A percentile compares a stretch with the other conserved stretches of the same genome.
Conservation (phyloP, 2,113 vertebrate species). For the Ahaetulla prasina region DNA sequence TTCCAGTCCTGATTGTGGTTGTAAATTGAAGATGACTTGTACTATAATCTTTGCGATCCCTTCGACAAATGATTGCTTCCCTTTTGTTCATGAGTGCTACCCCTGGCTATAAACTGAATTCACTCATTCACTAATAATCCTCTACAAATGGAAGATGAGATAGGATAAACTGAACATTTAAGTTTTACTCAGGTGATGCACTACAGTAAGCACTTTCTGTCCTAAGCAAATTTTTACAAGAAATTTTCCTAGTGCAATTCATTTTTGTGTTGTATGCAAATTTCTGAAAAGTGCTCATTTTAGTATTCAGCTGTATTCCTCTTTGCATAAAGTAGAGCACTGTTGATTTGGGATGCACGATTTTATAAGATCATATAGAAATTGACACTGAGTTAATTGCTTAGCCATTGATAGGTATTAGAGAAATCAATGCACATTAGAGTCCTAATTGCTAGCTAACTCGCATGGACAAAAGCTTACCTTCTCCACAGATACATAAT, state of each 20-base stretch:
- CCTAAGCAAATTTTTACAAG: not conserved
- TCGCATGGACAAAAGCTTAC: not conserved
- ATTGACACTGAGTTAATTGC: not conserved
- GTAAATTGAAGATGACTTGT: not conserved
- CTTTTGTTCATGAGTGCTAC: not conserved
- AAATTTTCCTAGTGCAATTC: not conserved
- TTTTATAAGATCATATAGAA: not conserved
- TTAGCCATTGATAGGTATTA: not conserved
- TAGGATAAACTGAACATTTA: not conserved
- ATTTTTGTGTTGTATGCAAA: not conserved
- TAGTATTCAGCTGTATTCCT: not conserved
- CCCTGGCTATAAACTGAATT: not conserved
- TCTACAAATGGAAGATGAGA: not conserved
- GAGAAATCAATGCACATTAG: not conserved
- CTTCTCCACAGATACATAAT: not conserved
- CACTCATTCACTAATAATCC: not conserved
- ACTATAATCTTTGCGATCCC: not conserved
- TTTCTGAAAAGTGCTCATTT: not conserved
- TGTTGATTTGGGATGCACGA: not conserved
- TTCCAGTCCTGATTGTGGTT: not conserved
- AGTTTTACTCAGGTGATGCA: not conserved
- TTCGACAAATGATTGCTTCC: not conserved
- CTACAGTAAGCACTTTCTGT: not conserved
- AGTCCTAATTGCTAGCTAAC: not conserved
- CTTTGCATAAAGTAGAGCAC: not conserved